Evolutionary conservation across 2,113 vertebrate species (phyloP).

Genomic region (Leucopsar rothschildi): DNA sequence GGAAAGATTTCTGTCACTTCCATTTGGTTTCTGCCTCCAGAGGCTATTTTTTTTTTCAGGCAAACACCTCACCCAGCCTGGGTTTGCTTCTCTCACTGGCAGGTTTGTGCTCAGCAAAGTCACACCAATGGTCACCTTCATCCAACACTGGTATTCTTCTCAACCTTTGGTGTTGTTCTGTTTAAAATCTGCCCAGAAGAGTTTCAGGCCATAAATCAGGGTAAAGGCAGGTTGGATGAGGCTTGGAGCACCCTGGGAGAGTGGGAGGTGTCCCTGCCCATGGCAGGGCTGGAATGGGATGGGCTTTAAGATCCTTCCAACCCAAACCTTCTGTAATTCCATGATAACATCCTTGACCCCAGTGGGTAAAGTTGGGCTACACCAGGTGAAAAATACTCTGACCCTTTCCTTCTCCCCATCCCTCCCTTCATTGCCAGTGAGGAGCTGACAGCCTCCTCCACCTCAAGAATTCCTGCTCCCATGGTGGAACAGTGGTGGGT

Average conservation of each 20-base stretch:
- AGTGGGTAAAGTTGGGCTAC: fast-evolving
- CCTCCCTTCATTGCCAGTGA: fast-evolving
- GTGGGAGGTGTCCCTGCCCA: neutral
- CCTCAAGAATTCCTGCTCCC: neutral
- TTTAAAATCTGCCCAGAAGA: neutral
- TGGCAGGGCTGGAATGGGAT: too few species aligned
- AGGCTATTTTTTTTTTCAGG: neutral
- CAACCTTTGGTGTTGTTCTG: neutral
- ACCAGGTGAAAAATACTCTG: neutral
- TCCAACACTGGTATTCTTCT: neutral
- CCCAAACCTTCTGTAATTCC: neutral
- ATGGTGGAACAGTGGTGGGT: too few species aligned
- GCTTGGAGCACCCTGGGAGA: neutral
- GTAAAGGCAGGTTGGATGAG: neutral
- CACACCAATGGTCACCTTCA: neutral
- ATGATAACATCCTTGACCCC: neutral
- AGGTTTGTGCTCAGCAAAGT: neutral
- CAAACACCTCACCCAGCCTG: neutral
- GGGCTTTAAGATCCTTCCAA: neutral
- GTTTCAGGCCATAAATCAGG: neutral
- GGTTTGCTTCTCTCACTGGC: neutral
- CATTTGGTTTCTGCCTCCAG: neutral
- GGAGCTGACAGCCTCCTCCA: neutral
- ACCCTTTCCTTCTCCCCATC: neutral
- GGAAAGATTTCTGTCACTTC: neutral